These are phyloP conservation scores for Drosophila prostipennis DNA, from an alignment of 2,888 invertebrate species.

Conservation along the genomic window DNA sequence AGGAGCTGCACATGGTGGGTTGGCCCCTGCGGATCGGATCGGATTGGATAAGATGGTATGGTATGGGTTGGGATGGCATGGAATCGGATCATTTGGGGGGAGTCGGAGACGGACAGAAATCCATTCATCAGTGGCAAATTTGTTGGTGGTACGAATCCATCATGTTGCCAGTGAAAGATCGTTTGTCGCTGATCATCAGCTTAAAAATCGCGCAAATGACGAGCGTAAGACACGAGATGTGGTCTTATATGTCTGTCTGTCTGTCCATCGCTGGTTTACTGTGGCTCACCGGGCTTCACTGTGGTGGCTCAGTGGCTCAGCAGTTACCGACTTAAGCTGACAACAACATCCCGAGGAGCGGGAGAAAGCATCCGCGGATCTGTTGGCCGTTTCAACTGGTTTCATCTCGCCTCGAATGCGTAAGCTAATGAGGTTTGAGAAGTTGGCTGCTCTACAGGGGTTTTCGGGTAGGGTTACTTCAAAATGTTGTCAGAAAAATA, in stretches of 20 bases:
- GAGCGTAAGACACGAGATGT: constrained; percentile 76
- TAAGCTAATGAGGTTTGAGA: constrained; percentile 71
- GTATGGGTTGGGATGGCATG: neutral
- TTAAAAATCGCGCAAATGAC: constrained; percentile 82
- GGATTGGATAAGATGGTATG: neutral
- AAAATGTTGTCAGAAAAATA: neutral
- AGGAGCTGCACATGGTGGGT: constrained; percentile 81
- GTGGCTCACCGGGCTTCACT: constrained; percentile 23
- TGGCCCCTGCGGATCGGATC: constrained; percentile 34
- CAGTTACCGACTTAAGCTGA: constrained; percentile 68
- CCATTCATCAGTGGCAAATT: constrained; percentile 84
- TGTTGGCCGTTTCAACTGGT: constrained; percentile 66
- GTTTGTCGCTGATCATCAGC: constrained; percentile 83
- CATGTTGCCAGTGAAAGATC: constrained; percentile 82
- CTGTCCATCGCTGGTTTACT: neutral
- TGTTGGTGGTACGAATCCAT: constrained; percentile 84
- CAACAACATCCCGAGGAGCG: constrained; percentile 59
- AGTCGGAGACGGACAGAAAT: constrained; percentile 65
- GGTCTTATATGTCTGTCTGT: constrained; percentile 14
- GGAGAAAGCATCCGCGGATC: constrained; percentile 51
- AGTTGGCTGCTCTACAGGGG: constrained; percentile 37
- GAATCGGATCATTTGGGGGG: constrained; percentile 24
- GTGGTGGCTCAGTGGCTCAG: constrained; percentile 46
- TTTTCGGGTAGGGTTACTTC: too few species aligned
- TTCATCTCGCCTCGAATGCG: constrained; percentile 52